Conservation (phyloP, 1,140 invertebrate genomes). For the Babylonia areolata region DNA sequence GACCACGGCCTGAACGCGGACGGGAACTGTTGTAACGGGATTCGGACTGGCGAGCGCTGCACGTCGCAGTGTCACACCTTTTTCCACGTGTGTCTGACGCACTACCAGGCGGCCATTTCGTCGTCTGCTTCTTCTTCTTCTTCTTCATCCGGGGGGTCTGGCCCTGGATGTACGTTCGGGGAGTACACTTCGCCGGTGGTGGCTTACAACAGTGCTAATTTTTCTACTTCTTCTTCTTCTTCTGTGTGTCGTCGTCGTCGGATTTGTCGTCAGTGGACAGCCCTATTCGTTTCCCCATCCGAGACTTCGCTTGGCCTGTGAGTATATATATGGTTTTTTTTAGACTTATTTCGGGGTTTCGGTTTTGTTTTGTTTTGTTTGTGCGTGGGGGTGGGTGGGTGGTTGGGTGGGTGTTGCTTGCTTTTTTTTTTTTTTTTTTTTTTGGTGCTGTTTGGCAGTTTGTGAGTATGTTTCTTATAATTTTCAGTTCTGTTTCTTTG, state of each 20-base stretch:
- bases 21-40: constrained; percentile 89
- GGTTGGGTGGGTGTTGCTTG: background rate
- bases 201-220: constrained; percentile 86
- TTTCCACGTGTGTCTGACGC: constrained; percentile 95
- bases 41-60: constrained; percentile 80
- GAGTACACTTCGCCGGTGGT: constrained; percentile 91
- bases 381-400: background rate
- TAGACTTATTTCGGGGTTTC: background rate
- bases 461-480: too few species aligned
- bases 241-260: background rate
- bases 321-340: constrained; percentile 44
- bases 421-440: too few species aligned
- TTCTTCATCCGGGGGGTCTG: constrained; percentile 81
- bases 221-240: constrained; percentile 68
- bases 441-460: too few species aligned
- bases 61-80: constrained; percentile 87
- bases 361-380: background rate
- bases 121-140: too few species aligned
- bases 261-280: constrained; percentile 54
- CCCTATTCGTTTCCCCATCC: constrained; percentile 89
- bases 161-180: constrained; percentile 91
- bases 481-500: too few species aligned
- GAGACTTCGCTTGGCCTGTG: constrained; percentile 83
- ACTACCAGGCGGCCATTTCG: constrained; percentile 93
- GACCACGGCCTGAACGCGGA: constrained; percentile 88